Evolutionary conservation across 2,888 invertebrate species (phyloP).

Genomic region (Meghimatium bilineatum): DNA sequence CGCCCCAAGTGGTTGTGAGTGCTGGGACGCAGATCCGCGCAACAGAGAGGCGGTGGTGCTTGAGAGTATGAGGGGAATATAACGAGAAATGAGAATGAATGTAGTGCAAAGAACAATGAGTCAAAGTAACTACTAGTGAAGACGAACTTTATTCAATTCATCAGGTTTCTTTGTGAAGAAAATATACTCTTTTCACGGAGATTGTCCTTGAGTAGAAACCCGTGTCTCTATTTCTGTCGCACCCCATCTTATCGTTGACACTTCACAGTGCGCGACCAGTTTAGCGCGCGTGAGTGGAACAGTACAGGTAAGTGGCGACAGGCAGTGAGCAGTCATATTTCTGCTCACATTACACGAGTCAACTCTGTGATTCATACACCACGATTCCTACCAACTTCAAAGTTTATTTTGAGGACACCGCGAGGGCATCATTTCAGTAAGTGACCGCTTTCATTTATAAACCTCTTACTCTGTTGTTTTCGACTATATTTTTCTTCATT

Average conservation of each 20-base stretch:
- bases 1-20: neutral
- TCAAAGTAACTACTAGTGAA: neutral
- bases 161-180: neutral
- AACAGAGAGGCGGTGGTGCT: neutral
- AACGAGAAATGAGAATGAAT: neutral
- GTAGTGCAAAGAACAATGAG: neutral
- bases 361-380: neutral
- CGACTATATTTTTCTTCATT: too few species aligned
- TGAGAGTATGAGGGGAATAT: neutral
- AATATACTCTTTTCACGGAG: neutral
- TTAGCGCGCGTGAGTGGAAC: neutral
- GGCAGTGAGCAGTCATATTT: neutral
- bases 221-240: neutral
- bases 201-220: neutral
- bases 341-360: neutral
- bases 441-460: neutral
- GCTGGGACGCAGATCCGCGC: neutral
- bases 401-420: neutral
- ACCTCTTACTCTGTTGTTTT: neutral
- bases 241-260: neutral
- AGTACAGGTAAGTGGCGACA: constrained; percentile 11
- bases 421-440: constrained; percentile 1
- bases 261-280: constrained; percentile 3
- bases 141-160: neutral
- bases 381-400: neutral